phyloP scores from a whole-genome alignment of 2,888 invertebrate species.

The Creontiades dilutus region DNA sequence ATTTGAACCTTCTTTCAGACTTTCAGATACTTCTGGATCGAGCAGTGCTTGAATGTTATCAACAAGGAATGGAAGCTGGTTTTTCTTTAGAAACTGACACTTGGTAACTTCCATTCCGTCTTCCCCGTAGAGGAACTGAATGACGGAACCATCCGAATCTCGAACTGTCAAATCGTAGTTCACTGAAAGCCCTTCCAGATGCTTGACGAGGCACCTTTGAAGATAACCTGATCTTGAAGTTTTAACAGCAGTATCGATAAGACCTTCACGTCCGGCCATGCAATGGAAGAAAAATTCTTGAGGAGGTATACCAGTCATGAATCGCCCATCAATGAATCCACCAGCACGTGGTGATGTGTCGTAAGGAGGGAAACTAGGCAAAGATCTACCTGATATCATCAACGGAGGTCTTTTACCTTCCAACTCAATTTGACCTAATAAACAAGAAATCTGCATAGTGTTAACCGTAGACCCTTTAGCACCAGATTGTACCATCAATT shows the following conservation, averaged over 20 bases:
- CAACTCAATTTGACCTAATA: slow-evolving; percentile 98
- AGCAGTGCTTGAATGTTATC: slow-evolving; percentile 83
- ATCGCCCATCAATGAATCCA: slow-evolving; percentile 97
- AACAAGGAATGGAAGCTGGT: slow-evolving; percentile 89
- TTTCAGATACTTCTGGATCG: slow-evolving; percentile 77
- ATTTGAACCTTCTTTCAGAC: slow-evolving; percentile 82
- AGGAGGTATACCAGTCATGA: slow-evolving; percentile 98
- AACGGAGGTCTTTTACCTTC: slow-evolving; percentile 98
- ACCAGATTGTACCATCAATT: slow-evolving; percentile 98
- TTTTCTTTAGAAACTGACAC: slow-evolving; percentile 88
- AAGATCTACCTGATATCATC: slow-evolving; percentile 94
- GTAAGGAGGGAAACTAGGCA: slow-evolving; percentile 94
- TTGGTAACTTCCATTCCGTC: slow-evolving; percentile 95
- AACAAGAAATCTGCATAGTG: slow-evolving; percentile 98
- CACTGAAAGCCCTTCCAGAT: slow-evolving; percentile 96
- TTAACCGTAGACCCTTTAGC: slow-evolving; percentile 98
- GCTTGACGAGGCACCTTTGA: slow-evolving; percentile 97
- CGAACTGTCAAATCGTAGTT: slow-evolving; percentile 97
- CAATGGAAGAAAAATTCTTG: slow-evolving; percentile 99
- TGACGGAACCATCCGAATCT: slow-evolving; percentile 94
- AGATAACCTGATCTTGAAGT: slow-evolving; percentile 99
- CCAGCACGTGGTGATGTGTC: slow-evolving; percentile 95
- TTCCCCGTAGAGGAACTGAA: slow-evolving; percentile 96
- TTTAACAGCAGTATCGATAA: slow-evolving; percentile 99
- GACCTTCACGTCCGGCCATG: slow-evolving; percentile 99